These are phyloP conservation scores for Papilio glaucus DNA, from an alignment of 1,140 invertebrate species.

Conservation along the genomic window DNA sequence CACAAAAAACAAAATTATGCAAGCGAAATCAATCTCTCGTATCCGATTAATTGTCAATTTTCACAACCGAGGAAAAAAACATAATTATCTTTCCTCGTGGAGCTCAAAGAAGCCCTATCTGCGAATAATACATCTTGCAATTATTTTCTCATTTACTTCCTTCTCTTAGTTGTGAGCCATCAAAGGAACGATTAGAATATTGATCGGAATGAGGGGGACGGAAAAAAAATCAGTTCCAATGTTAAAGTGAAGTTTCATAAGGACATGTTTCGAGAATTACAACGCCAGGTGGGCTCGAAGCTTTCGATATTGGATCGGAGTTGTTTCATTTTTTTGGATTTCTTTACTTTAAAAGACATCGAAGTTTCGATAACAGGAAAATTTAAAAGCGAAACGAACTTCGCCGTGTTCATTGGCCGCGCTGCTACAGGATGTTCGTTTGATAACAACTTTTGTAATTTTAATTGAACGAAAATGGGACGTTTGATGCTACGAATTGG, in stretches of 20 bases:
- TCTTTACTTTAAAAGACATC: slow-evolving; percentile 56
- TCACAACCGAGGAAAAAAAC: slow-evolving; percentile 26
- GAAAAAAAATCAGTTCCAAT: slow-evolving; percentile 63
- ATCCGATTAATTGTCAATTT: slow-evolving; percentile 37
- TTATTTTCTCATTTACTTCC: slow-evolving; percentile 67
- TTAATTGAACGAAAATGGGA: not conserved
- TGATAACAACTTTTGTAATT: slow-evolving; percentile 23
- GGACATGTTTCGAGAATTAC: slow-evolving; percentile 67
- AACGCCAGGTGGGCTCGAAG: slow-evolving; percentile 66
- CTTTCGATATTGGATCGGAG: slow-evolving; percentile 51
- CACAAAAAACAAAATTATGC: not conserved
- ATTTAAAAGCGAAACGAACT: slow-evolving; percentile 34
- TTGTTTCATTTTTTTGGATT: slow-evolving; percentile 43
- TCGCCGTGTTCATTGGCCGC: slow-evolving; percentile 8
- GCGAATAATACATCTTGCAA: slow-evolving; percentile 60
- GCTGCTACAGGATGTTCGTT: slow-evolving; percentile 21
- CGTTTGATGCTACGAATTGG: not conserved
- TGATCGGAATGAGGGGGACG: slow-evolving; percentile 59
- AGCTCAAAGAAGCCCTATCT: slow-evolving; percentile 52
- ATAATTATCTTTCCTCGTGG: slow-evolving; percentile 26
- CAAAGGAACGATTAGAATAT: slow-evolving; percentile 59
- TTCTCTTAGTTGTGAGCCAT: slow-evolving; percentile 51
- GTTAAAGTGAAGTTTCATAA: slow-evolving; percentile 59
- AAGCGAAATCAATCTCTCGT: slow-evolving; percentile 22
- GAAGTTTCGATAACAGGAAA: slow-evolving; percentile 45